Evolutionary conservation across 2,797 vertebrate genomes (phyloP).

Genomic region (Acanthornis magna): DNA sequence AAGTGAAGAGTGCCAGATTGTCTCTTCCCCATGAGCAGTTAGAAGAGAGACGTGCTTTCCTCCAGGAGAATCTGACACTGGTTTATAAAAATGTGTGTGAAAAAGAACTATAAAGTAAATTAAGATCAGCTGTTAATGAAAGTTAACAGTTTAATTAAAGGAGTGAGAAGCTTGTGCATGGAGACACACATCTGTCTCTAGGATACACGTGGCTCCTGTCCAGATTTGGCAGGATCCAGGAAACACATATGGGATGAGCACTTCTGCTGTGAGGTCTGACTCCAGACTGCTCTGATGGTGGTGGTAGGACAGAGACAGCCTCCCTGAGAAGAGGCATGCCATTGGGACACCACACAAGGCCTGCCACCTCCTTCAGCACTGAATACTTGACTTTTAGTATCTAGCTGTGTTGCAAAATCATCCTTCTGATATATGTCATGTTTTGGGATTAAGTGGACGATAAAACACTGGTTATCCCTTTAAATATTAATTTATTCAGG

Average conservation of each 20-base stretch:
- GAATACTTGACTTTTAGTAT: not conserved
- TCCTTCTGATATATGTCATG: not conserved
- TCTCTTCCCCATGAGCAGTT: not conserved
- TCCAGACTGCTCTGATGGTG: not conserved
- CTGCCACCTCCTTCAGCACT: not conserved
- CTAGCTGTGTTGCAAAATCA: not conserved
- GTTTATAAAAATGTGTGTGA: not conserved
- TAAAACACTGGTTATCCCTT: not conserved
- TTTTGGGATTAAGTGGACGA: not conserved
- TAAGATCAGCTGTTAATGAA: slow-evolving; percentile 26
- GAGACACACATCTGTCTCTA: not conserved
- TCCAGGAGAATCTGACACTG: not conserved
- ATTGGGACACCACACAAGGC: not conserved
- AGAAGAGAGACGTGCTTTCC: not conserved
- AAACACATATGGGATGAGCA: not conserved
- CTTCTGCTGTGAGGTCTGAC: not conserved
- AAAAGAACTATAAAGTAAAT: not conserved
- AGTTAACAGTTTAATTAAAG: slow-evolving; percentile 43
- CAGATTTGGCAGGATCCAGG: not conserved
- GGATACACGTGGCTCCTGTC: not conserved
- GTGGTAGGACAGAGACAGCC: not conserved
- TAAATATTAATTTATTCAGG: not conserved
- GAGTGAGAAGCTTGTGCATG: not conserved
- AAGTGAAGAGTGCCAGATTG: not conserved
- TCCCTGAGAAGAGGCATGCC: not conserved